Base-by-base conservation (phyloP, 2,797 vertebrate genomes). In the Pipistrellus kuhlii region DNA sequence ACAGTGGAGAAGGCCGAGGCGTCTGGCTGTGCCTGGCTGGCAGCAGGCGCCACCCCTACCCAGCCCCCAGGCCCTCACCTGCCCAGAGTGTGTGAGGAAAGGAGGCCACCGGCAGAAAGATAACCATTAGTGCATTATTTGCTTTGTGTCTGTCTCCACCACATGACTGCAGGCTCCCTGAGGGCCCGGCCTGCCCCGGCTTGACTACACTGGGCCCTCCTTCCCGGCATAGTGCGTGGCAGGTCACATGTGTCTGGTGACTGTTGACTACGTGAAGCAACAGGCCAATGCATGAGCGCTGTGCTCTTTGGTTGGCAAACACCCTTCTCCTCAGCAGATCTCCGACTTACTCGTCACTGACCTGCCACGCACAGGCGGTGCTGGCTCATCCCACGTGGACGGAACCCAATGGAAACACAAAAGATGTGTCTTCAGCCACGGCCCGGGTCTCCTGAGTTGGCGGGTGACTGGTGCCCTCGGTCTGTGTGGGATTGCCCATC, bases 241-340 rank as follows among this genome's bases (percentile, higher is more conserved):
- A 32, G 44, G 53, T 8, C 2, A 30, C 20, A 0, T 2, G 20
- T 73, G 51, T 66, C 68, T 3, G 0, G 48, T 8, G 38, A 14
- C 35, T 20, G 12, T 13, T 64, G 55, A 89, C 13, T 55, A 66
- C 46, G 48, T 14, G 68, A 64, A 76, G 59, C 53, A 44, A 11
- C 0, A 85, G 73, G 69, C 72, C 83, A 90, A 82, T 53, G 44
- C 48, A 2, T 6, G 41, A 62, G 46, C n/a, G 8, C 25, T 18
- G 3, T 20, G 44, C 48, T 41, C 30, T 90, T 41, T 32, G 69
- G 62, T 77, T 92, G 88, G 75, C 83, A 92, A 93, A 92, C 6
- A 4, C 6, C 51, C 66, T 80, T 91, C 46, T 95, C 38, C 48
- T 38, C 14, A 8, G 48, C 53, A 75, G 59, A 17, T 46, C 82